Conservation (phyloP, 2,888 invertebrate species). For the Carterocephalus palaemon region DNA sequence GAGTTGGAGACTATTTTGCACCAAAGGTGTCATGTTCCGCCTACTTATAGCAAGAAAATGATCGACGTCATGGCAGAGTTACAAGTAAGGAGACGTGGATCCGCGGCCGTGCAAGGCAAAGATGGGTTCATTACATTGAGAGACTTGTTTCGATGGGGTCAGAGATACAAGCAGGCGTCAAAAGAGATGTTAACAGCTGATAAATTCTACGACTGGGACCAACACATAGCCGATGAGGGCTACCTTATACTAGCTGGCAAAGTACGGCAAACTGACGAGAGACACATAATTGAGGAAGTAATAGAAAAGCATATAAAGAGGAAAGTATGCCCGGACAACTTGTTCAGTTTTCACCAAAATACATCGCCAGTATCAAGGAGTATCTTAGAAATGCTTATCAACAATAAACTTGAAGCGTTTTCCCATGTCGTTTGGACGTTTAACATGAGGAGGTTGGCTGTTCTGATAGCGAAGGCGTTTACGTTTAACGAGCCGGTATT, state of each 20-base stretch:
- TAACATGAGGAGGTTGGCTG: slow-evolving; percentile 90
- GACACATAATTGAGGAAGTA: slow-evolving; percentile 87
- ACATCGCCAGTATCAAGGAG: slow-evolving; percentile 88
- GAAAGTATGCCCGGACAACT: slow-evolving; percentile 81
- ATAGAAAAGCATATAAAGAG: slow-evolving; percentile 89
- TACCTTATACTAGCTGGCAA: slow-evolving; percentile 96
- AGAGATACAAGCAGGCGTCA: slow-evolving; percentile 89
- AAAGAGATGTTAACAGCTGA: slow-evolving; percentile 74
- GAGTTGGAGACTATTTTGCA: slow-evolving; percentile 95
- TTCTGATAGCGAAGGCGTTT: slow-evolving; percentile 89
- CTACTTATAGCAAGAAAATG: slow-evolving; percentile 92
- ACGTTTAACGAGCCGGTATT: slow-evolving; percentile 96
- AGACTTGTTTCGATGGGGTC: slow-evolving; percentile 98
- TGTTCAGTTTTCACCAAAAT: slow-evolving; percentile 83
- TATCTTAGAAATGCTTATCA: slow-evolving; percentile 83
- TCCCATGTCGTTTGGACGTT: slow-evolving; percentile 96
- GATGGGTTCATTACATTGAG: slow-evolving; percentile 95
- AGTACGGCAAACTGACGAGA: slow-evolving; percentile 91
- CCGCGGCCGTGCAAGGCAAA: slow-evolving; percentile 94
- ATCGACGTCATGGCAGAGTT: slow-evolving; percentile 94
- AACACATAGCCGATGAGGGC: slow-evolving; percentile 97
- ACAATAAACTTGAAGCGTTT: slow-evolving; percentile 78
- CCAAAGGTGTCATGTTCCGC: slow-evolving; percentile 91
- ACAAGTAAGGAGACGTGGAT: slow-evolving; percentile 88
- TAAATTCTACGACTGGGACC: slow-evolving; percentile 95